Base-by-base conservation (phyloP, 2,113 vertebrate species). In the Argyrosomus japonicus region DNA sequence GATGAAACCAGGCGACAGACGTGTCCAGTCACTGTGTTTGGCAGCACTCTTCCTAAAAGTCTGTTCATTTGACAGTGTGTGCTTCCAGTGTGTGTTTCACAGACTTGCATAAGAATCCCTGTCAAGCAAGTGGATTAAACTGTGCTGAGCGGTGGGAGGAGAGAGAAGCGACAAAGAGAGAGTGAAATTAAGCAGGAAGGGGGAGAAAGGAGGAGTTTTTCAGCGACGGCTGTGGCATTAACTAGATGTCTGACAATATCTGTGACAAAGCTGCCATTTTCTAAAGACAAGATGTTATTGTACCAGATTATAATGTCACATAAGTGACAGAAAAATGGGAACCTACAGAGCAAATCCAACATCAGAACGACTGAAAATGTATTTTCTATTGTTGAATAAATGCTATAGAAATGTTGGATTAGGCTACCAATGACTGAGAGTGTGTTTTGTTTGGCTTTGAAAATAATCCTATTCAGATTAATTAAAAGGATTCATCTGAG, bases 1-100 rank as follows among this genome's bases (percentile, higher is more conserved):
- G 50, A n/a, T 68, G 23, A 36, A 57, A 76, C 71, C 84, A 81
- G 84, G 48, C 70, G 70, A 84, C 63, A 60, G 78, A 80, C 56
- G 9, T 79, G 48, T 67, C 17, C 36, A 53, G 79, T 18, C 57
- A 70, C 14, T 25, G 62, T 50, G 51, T 69, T 75, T 63, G 40
- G 23, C 50, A 68, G 29, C 25, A 56, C 5, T 47, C 27, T 45
- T 21, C 25, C 12, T 58, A 23, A 50, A 68, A 27, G 47, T 32
- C 15, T 32, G 60, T 61, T 57, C 25, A 71, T 75, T 58, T 54
- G 54, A n/a, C 36, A 73, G 70, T 32, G n/a, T 48, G 54, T 50
- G 56, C 3, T 58, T 72, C 18, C 79, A 62, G 53, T 27, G 75
- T 69, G 27, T 5, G 25, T 60, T 74, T 78, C 69, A 60, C 69